Conservation (phyloP, 2,797 vertebrate species). For the Dermochelys coriacea region DNA sequence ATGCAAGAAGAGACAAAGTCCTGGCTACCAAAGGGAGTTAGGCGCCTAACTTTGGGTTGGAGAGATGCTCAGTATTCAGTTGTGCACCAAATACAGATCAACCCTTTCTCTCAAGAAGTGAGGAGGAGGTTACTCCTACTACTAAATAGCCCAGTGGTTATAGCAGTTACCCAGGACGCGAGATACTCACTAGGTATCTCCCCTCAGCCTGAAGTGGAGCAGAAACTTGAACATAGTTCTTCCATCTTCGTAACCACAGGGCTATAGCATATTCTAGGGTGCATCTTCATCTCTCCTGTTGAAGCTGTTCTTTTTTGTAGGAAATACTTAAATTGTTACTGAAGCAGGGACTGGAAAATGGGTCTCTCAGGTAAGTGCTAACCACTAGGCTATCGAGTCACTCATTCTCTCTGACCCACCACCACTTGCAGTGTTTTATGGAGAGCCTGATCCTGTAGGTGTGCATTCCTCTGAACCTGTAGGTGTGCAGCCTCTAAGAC, state of each 20-base stretch:
- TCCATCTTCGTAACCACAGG: neutral
- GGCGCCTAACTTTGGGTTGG: neutral
- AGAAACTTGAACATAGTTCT: neutral
- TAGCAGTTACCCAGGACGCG: neutral
- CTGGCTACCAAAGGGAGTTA: neutral
- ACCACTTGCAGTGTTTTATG: too few species aligned
- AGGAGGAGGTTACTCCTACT: neutral
- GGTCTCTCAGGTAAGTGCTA: too few species aligned
- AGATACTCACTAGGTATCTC: neutral
- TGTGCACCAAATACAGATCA: neutral
- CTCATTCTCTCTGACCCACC: too few species aligned
- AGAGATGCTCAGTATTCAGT: neutral
- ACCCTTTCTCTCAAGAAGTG: neutral
- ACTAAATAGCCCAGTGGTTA: neutral
- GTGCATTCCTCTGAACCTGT: too few species aligned
- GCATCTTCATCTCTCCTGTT: neutral
- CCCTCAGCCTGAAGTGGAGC: neutral
- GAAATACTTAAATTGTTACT: neutral
- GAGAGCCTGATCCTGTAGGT: too few species aligned
- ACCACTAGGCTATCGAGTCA: too few species aligned
- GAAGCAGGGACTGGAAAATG: neutral
- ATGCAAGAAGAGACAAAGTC: neutral
- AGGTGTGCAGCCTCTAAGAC: too few species aligned
- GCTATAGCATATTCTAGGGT: neutral
- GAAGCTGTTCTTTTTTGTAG: neutral